Base-by-base conservation (phyloP, 2,797 vertebrate species). In the Petrocephalus schoutedeni region DNA sequence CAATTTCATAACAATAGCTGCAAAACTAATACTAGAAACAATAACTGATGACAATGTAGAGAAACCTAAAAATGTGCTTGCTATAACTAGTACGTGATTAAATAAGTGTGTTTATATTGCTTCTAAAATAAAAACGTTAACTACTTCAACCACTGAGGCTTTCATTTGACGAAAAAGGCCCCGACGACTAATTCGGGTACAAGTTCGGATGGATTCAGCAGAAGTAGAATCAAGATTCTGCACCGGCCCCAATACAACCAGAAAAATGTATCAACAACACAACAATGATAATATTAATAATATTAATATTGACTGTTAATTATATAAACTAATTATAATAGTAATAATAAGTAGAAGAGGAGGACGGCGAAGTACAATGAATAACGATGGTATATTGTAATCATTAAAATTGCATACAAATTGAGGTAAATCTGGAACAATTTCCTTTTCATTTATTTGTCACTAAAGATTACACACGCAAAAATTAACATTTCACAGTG, bases 401-500 rank as follows among this genome's bases (percentile, higher is more conserved):
- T 77, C 2, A 19, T 77, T 49, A 77, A 77, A 77, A 77, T 49
- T 41, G 32, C 16, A 77, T n/a, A n/a, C 36, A 77, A 7, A 49
- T 80, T 19, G 41, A 80, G n/a, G 45, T 80, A 21, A 80, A 49
- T 80, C 19, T n/a, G 57, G 19, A 58, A 58, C 57, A 49, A 80
- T n/a, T 80, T 80, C 19, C 41, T 49, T 80, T 56, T 56, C 12
- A 8, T 56, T 49, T 80, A 49, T 80, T 80, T 80, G 41, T 21
- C 41, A 80, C 16, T 80, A 49, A 80, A 45, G 74, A 80, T 80
- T 80, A 49, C 74, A 80, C 16, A 10, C 45, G 16, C 74, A 49
- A 80, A 49, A 80, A 45, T 80, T 49, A 80, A 49, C 74, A 49
- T 80, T 80, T 80, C 74, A 80, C 74, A 80, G 74, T 80, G 74